Conservation (phyloP, 2,113 vertebrate species). For the Kryptolebias marmoratus region DNA sequence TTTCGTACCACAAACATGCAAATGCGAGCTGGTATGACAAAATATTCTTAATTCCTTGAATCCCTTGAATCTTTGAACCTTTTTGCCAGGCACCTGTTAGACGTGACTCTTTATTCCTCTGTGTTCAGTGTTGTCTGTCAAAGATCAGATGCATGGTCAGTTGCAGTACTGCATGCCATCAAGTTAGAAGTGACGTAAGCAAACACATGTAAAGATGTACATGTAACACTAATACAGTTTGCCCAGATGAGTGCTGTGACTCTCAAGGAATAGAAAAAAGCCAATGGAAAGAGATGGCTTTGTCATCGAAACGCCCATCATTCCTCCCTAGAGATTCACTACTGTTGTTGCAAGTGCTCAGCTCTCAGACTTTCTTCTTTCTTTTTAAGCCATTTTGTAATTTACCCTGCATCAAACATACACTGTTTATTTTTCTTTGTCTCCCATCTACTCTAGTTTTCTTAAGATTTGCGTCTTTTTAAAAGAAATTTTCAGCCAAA, state of each 20-base stretch:
- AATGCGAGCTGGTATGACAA: too few species aligned
- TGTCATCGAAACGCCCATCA: conserved; percentile 71
- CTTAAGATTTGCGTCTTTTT: background rate
- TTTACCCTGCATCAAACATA: conserved; percentile 28
- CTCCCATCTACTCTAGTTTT: background rate
- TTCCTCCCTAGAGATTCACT: conserved; percentile 46
- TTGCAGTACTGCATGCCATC: conserved; percentile 87
- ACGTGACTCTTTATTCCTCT: conserved; percentile 87
- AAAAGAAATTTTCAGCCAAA: background rate
- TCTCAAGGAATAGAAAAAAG: conserved; percentile 88
- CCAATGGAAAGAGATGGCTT: conserved; percentile 85
- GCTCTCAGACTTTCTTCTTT: conserved; percentile 40
- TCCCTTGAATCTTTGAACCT: conserved; percentile 10
- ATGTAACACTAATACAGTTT: conserved; percentile 75
- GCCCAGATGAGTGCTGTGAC: conserved; percentile 93
- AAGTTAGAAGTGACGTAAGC: conserved; percentile 66
- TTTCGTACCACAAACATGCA: too few species aligned
- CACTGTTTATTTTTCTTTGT: conserved; percentile 2
- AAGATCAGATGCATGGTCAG: conserved; percentile 63
- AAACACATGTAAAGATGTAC: conserved; percentile 79
- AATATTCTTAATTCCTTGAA: too few species aligned
- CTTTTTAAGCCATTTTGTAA: conserved; percentile 27
- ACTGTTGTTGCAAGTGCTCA: conserved; percentile 47
- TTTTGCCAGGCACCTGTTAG: conserved; percentile 90
- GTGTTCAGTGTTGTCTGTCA: conserved; percentile 49